These are phyloP conservation scores for Nycteola revayana DNA, from an alignment of 2,888 invertebrate species.

Conservation along the genomic window DNA sequence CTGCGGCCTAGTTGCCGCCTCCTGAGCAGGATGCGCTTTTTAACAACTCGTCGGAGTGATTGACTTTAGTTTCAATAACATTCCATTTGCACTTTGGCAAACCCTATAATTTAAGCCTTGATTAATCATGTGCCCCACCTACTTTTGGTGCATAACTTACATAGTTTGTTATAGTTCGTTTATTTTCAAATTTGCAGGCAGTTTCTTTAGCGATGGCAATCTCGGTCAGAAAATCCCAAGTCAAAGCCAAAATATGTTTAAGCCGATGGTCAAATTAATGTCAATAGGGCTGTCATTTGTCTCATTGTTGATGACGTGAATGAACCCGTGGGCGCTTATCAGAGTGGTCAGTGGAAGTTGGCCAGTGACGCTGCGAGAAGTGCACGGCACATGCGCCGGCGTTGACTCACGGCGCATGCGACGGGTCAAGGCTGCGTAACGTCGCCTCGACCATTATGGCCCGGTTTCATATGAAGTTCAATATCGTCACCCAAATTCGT, in stretches of 20 bases:
- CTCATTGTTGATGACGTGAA: slow-evolving; percentile 22
- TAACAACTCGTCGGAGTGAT: slow-evolving; percentile 35
- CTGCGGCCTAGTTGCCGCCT: slow-evolving; percentile 57
- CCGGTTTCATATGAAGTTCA: slow-evolving; percentile 58
- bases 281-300: slow-evolving; percentile 13
- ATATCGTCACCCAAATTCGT: slow-evolving; percentile 42
- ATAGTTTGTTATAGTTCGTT: too few relatives aligned
- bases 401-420: slow-evolving; percentile 48
- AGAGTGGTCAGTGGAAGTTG: slow-evolving; percentile 21
- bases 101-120: too few relatives aligned
- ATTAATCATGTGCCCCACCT: too few relatives aligned
- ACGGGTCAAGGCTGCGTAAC: slow-evolving; percentile 60
- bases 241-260: too few relatives aligned
- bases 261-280: too few relatives aligned
- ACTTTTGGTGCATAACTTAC: too few relatives aligned
- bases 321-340: slow-evolving; percentile 26
- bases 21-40: slow-evolving; percentile 67
- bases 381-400: slow-evolving; percentile 37
- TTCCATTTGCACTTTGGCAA: slow-evolving; percentile 14
- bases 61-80: slow-evolving; percentile 14
- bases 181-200: too few relatives aligned
- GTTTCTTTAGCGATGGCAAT: too few relatives aligned
- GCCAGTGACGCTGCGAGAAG: slow-evolving; percentile 20
- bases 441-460: slow-evolving; percentile 49
- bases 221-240: too few relatives aligned